Evolutionary conservation across 1,140 invertebrate genomes (phyloP), one percentile per base, ranked within the genome.

Genomic region (Lethrus apterus): DNA sequence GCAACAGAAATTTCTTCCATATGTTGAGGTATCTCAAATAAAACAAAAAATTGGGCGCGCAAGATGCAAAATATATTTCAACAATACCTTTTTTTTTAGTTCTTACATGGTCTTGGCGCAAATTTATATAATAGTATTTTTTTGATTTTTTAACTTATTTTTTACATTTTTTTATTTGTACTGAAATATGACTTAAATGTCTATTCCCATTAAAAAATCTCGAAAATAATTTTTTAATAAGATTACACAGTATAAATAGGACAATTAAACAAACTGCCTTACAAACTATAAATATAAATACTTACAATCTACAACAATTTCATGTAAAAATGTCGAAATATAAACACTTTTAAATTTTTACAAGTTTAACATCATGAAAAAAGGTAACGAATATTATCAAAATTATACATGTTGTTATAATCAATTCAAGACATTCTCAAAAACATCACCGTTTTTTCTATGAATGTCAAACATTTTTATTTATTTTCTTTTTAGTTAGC

Each of bases 141-240:
- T 50, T 36, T 33, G 34, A 35, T 15, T 50, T 44, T 44, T 50
- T 50, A 18, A 32, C 40, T 44, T 48, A 42, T 48, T 48, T 48
- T 48, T 48, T 34, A 31, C 20, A 20, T 42, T 42, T 42, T 42
- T 42, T 42, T 48, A 26, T 48, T 50, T 50, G 48, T 50, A 50
- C 48, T 50, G 41, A 24, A 36, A 41, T 44, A 50, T 38, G 48
- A 50, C 48, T 50, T 50, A 48, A 42, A 46, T 50, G 48, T 50
- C 42, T 50, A 50, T 44, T 50, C 48, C 48, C 43, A 50, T 50
- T 50, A 50, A 50, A 50, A 50, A 50, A 44, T 44, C 29, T 30
- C 5, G 15, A 43, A 43, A 43, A 24, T 7, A 42, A 26, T 42
- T 48, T 50, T 50, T 50, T 45, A 50, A 50, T 45, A 50, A 45